Conservation (phyloP, 2,113 vertebrate species). For the Cheirogaleus medius region DNA sequence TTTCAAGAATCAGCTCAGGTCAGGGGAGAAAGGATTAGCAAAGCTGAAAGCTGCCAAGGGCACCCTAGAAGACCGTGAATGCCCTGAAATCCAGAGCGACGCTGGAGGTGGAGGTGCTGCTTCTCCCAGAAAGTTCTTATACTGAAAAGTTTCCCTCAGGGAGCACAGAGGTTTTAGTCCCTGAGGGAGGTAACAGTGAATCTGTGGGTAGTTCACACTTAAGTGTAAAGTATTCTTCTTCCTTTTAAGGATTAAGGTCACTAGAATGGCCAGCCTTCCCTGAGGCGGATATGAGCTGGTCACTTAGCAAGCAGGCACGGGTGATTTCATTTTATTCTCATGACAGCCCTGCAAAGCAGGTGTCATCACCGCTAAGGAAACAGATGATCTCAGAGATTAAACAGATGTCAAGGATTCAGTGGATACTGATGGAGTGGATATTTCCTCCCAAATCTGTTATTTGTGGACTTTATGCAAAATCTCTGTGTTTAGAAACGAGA, state of each 20-base stretch:
- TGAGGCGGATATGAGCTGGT: background rate
- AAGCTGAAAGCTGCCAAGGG: background rate
- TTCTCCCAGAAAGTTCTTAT: background rate
- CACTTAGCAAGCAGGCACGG: background rate
- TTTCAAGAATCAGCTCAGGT: background rate
- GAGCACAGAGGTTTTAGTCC: background rate
- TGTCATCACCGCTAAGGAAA: background rate
- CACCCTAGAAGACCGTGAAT: background rate
- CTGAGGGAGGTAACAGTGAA: background rate
- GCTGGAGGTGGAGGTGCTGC: background rate
- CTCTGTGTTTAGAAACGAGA: background rate
- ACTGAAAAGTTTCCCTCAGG: background rate
- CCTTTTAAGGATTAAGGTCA: background rate
- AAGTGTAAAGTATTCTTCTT: background rate
- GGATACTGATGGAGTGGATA: background rate
- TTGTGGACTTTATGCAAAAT: background rate
- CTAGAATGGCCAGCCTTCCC: background rate
- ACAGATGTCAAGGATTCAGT: background rate
- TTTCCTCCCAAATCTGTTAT: background rate
- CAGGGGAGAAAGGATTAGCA: background rate
- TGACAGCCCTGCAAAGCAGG: background rate
- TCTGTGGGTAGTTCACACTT: background rate
- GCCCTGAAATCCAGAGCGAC: background rate
- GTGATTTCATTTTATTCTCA: background rate
- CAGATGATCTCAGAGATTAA: background rate